Evolutionary conservation across 2,113 vertebrate species (phyloP).

Genomic region (Forbesichthys agassizii): DNA sequence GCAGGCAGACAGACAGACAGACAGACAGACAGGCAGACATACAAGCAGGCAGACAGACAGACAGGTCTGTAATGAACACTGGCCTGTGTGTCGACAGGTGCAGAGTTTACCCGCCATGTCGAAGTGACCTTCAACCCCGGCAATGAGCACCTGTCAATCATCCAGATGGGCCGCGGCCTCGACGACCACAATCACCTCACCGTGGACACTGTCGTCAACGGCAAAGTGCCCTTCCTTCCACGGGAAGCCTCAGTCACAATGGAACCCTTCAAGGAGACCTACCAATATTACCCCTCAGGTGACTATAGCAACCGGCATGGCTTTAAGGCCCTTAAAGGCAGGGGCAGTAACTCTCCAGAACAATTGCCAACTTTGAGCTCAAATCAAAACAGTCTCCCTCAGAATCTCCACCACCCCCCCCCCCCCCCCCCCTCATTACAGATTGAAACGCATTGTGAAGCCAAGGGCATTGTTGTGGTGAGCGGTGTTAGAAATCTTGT

Average conservation of each 20-base stretch:
- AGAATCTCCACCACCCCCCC: too few relatives aligned
- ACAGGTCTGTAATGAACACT: constrained; percentile 2
- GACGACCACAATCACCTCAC: constrained; percentile 87
- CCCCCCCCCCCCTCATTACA: too few relatives aligned
- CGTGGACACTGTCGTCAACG: constrained; percentile 82
- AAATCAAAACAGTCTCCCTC: too few relatives aligned
- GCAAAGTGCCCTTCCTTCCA: constrained; percentile 81
- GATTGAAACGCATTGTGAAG: too few relatives aligned
- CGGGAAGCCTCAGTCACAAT: constrained; percentile 79
- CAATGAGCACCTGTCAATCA: constrained; percentile 81
- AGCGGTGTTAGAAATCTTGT: too few relatives aligned
- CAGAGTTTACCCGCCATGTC: constrained; percentile 84
- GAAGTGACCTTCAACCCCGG: constrained; percentile 88
- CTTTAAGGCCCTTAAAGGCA: not conserved
- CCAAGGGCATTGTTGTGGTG: too few relatives aligned
- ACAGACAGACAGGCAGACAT: not conserved
- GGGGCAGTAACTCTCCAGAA: too few relatives aligned
- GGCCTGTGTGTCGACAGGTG: constrained; percentile 73
- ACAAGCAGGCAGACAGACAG: constrained; percentile 6
- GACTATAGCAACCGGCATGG: constrained; percentile 17
- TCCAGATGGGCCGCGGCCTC: constrained; percentile 83
- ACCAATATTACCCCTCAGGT: constrained; percentile 89
- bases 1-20: not conserved
- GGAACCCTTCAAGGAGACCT: constrained; percentile 86
- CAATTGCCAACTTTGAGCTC: too few relatives aligned